Percentiles rank a stretch among this genome's conserved stretches.
Evolutionary conservation across 2,888 invertebrate genomes (phyloP).

Genomic region (Pterobdella sp.): DNA sequence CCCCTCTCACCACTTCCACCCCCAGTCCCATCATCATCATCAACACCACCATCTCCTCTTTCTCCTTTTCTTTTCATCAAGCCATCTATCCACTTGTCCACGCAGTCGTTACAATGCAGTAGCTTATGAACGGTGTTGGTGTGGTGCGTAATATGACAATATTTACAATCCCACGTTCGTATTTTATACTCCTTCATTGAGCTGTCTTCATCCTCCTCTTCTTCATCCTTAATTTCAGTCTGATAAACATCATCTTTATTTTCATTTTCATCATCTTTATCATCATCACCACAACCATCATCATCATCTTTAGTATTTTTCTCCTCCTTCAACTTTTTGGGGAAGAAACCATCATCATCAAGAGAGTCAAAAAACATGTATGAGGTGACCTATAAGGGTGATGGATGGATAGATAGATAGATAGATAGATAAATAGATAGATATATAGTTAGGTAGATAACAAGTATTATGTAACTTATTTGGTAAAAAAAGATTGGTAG

Average conservation of each 20-base stretch:
- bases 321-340: not conserved
- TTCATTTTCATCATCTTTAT: not conserved
- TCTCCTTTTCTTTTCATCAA: not conserved
- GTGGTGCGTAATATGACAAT: constrained; percentile 60
- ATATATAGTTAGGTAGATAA: not conserved
- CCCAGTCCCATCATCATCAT: constrained; percentile 7
- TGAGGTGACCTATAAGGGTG: constrained; percentile 23
- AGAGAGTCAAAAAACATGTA: constrained; percentile 32
- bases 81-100: not conserved
- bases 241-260: not conserved
- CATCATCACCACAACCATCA: not conserved
- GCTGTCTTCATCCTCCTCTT: not conserved
- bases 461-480: no score
- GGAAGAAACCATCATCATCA: constrained; percentile 23
- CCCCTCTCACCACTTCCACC: constrained; percentile 17
- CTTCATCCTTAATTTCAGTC: not conserved
- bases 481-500: no score
- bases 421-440: not conserved
- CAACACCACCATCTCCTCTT: constrained; percentile 6
- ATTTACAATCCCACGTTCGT: constrained; percentile 65
- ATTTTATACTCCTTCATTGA: constrained; percentile 51
- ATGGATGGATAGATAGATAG: not conserved
- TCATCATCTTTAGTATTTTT: not conserved
- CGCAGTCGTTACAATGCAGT: constrained; percentile 19
- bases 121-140: constrained; percentile 15